Evolutionary conservation across 2,888 invertebrate genomes (phyloP).

Genomic region (Xestia rhomboidea): DNA sequence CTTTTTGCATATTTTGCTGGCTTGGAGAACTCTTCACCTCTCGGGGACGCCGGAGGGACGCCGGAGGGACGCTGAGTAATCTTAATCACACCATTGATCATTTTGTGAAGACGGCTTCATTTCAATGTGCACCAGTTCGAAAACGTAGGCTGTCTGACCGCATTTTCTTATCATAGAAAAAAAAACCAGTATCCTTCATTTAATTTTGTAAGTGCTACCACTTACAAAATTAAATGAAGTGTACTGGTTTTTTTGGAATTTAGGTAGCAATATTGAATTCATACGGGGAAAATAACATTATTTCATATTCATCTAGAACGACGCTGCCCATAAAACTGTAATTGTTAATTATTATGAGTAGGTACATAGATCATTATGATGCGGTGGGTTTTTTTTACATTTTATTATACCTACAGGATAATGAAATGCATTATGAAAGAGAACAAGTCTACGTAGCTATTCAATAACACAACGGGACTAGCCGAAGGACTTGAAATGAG

Average conservation of each 20-base stretch:
- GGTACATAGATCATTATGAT: background rate
- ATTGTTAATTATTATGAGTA: background rate
- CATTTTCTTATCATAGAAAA: background rate
- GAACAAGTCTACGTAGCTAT: background rate
- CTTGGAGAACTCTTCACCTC: background rate
- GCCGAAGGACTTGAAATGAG: background rate
- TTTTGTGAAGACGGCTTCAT: constrained; percentile 2
- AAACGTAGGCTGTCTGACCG: background rate
- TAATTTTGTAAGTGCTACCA: background rate
- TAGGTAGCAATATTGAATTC: background rate
- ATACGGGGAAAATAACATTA: background rate
- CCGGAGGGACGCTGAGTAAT: background rate
- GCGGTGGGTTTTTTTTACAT: background rate
- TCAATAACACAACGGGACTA: background rate
- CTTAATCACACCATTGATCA: background rate
- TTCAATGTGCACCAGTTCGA: background rate
- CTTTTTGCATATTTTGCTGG: constrained; percentile 8
- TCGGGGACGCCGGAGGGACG: background rate
- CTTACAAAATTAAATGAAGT: too few relatives aligned
- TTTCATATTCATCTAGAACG: background rate
- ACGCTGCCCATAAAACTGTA: background rate
- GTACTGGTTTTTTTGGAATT: background rate
- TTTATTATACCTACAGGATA: background rate
- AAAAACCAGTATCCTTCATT: too few relatives aligned
- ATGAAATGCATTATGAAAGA: background rate